Conservation (phyloP, 1,140 invertebrate genomes). For the Halyomorpha halys region DNA sequence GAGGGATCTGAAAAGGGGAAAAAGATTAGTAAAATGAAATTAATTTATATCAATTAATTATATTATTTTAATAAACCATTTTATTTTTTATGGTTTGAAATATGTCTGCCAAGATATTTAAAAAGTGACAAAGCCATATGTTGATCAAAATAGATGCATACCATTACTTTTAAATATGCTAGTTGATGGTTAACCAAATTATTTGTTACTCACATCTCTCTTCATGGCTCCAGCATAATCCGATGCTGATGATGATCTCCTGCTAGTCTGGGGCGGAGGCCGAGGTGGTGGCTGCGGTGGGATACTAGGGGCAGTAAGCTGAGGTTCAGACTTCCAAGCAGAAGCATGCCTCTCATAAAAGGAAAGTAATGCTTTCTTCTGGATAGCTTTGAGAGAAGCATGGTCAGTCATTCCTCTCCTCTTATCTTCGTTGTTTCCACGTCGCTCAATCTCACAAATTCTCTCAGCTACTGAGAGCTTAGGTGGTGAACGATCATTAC, state of each 20-base stretch:
- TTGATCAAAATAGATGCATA: background rate
- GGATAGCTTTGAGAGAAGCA: conserved; percentile 69
- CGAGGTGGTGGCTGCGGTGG: conserved; percentile 34
- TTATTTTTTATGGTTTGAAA: too few species aligned
- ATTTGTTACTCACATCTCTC: background rate
- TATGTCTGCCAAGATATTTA: too few species aligned
- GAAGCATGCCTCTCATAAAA: conserved; percentile 70
- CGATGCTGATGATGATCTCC: conserved; percentile 55
- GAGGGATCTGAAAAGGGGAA: conserved; percentile 15
- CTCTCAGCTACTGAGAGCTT: conserved; percentile 59
- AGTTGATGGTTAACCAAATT: background rate
- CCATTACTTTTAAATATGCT: too few species aligned
- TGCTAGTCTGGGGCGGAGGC: conserved; percentile 44
- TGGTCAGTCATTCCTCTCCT: conserved; percentile 38
- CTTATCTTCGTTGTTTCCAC: conserved; percentile 33
- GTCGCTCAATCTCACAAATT: conserved; percentile 59
- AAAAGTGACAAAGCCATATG: too few species aligned
- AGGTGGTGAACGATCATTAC: conserved; percentile 32
- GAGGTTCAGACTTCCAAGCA: conserved; percentile 50
- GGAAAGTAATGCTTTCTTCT: conserved; percentile 74
- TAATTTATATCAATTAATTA: background rate
- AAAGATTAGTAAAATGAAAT: background rate
- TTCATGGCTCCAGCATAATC: conserved; percentile 41
- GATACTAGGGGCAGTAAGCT: conserved; percentile 36
- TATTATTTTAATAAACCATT: background rate